Evolutionary conservation across 64 coral and sea anemone species (phyloP), one percentile per base, ranked within the genome.

Genomic region (Montipora cactus): DNA sequence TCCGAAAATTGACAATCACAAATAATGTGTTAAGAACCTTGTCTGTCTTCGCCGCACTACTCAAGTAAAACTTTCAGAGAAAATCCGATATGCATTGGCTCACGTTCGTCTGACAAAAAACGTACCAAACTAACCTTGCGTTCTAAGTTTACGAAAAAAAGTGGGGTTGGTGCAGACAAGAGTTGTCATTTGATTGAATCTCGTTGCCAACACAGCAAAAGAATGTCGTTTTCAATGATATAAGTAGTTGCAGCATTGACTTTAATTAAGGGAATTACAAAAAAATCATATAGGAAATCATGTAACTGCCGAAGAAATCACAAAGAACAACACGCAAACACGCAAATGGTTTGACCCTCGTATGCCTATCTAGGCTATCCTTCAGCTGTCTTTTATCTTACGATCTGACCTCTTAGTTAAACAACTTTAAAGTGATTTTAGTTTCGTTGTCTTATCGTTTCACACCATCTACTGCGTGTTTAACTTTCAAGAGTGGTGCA

Each of bases 201-300:
- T 89, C 75, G 81, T 90, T 98, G 89, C 85, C 72, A 95, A 98
- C 73, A 81, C 22, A 89, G 71, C 83, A 78, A 73, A 87, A 95
- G 93, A 98, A 92, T 98, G 96, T 88, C 84, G 89, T 86, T 77
- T 89, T 91, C 80, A 95, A 94, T 89, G 92, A 92, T 88, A 95
- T 95, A 94, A 97, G 89, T 75, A 95, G 93, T 95, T 98, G 72
- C 89, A 92, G 82, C 78, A 91, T 88, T 92, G 53, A 70, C 89
- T 88, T 94, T 94, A 92, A 98, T 98, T 98, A 98, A 95, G 79
- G 47, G 89, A 95, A 92, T 97, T 95, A 89, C 92, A 74, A 79
- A 76, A 64, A 57, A 6, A 8, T 66, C 76, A 55, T 88, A 92
- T 92, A 89, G 94, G 78, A 93, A 85, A 88, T 98, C 95, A 94